Evolutionary conservation across 2,113 vertebrate genomes (phyloP).

Genomic region (Poeciliopsis prolifica): DNA sequence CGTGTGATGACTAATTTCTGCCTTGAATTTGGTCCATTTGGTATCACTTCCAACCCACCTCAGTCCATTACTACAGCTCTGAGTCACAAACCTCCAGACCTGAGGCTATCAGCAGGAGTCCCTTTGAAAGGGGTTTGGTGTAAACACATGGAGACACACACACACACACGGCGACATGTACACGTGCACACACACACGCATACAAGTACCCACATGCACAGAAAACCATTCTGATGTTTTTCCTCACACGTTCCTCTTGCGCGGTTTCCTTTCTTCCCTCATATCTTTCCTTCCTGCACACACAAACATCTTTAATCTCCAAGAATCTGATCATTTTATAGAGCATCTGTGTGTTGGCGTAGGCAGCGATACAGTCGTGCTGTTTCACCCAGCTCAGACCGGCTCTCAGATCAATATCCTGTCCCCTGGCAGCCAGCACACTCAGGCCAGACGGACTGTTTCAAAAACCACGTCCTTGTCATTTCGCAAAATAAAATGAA

Average conservation of each 20-base stretch:
- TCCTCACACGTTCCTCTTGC: background rate
- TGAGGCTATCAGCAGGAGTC: slow-evolving; percentile 61
- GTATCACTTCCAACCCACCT: slow-evolving; percentile 47
- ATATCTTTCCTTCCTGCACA: slow-evolving; percentile 1
- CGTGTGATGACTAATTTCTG: slow-evolving; percentile 63
- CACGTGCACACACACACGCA: too few species aligned
- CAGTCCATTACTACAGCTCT: slow-evolving; percentile 65
- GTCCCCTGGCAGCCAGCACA: slow-evolving; percentile 59
- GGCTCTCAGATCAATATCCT: slow-evolving; percentile 76
- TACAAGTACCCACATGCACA: background rate
- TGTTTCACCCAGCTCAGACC: slow-evolving; percentile 68
- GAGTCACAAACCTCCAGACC: slow-evolving; percentile 70
- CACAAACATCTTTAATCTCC: slow-evolving; percentile 31
- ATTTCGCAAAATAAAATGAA: slow-evolving; percentile 18
- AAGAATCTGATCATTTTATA: slow-evolving; percentile 70
- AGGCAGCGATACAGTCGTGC: slow-evolving; percentile 55
- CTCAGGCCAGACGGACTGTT: slow-evolving; percentile 50
- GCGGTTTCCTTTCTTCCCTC: background rate
- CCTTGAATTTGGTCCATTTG: slow-evolving; percentile 64
- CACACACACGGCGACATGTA: background rate
- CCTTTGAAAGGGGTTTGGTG: slow-evolving; percentile 24
- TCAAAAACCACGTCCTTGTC: slow-evolving; percentile 57
- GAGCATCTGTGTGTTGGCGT: slow-evolving; percentile 57
- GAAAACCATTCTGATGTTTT: slow-evolving; percentile 19
- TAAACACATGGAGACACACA: slow-evolving; percentile 37